Base-by-base conservation (phyloP, 2,888 invertebrate species). In the Orthosia gracilis region DNA sequence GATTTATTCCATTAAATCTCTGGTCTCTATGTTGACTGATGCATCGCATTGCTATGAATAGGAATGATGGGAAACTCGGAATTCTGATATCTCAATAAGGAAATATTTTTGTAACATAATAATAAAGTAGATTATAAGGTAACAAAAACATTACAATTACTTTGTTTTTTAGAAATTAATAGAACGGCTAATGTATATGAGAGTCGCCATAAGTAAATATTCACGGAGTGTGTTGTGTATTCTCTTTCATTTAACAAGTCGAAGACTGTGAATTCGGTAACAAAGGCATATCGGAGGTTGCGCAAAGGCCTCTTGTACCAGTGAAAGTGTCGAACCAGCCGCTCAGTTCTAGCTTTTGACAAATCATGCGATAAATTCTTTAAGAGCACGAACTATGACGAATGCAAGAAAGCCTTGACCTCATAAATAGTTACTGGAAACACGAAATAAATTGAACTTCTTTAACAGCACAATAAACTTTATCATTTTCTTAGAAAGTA, bases 261-360 rank as follows among this genome's bases (percentile, higher is more conserved):
- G 73, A 64, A 67, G 73, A 76, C 77, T 78, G 78, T 84, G 79
- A 85, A 84, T 85, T 86, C 63, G 77, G 64, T 87, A 89, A 89
- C 89, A 89, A 90, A 88, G 88, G 86, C 88, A 85, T 89, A 88
- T 88, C 84, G 87, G 78, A 76, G 76, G 86, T 92, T 92, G 89
- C 91, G 92, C 82, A 92, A 91, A 88, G 82, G 79, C 76, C 72
- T 77, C 73, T 85, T 69, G 86, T 79, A 76, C 72, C 82, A 87
- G 92, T 91, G 92, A 92, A 92, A 92, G 92, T 92, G 85, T 82
- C 87, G 84, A 87, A 84, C 69, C 66, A 73, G 21, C 62, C 55
- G 76, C 66, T 76, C 78, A 62, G 71, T 64, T 66, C 64, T 87
- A 86, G 84, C 87, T 87, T 87, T 87, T 85, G 85, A 87, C 87